These are phyloP conservation scores for Baccha elongata DNA, from an alignment of 2,888 invertebrate genomes.

Conservation along the genomic window DNA sequence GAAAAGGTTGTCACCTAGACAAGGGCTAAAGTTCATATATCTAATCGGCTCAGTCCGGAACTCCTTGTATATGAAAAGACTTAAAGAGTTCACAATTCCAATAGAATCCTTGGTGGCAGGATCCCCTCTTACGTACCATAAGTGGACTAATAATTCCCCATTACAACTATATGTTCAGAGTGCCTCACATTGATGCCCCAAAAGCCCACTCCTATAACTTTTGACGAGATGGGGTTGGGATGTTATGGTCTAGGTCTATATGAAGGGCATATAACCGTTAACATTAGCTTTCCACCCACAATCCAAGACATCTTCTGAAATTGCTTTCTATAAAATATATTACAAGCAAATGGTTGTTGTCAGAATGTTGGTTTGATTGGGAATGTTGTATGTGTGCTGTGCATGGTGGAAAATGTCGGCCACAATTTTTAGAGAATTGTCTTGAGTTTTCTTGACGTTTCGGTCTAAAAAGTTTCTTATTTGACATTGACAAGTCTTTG, in stretches of 20 bases:
- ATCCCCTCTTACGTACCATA: slow-evolving; percentile 37
- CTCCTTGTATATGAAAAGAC: slow-evolving; percentile 18
- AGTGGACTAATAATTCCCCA: slow-evolving; percentile 68
- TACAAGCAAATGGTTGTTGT: slow-evolving; percentile 2
- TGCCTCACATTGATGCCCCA: slow-evolving; percentile 28
- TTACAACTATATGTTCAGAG: slow-evolving; percentile 35
- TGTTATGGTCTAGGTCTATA: slow-evolving; percentile 14
- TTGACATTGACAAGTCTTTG: slow-evolving; percentile 54
- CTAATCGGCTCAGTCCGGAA: slow-evolving; percentile 50
- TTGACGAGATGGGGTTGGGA: not conserved
- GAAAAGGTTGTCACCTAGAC: not conserved
- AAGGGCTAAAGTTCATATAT: slow-evolving; percentile 49
- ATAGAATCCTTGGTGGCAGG: not conserved
- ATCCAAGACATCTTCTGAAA: slow-evolving; percentile 33
- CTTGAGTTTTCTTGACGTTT: slow-evolving; percentile 50
- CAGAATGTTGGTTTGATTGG: not conserved
- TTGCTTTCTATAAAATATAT: slow-evolving; percentile 40
- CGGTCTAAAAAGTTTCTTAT: slow-evolving; percentile 52
- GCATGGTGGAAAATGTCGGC: slow-evolving; percentile 22
- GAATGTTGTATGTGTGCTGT: not conserved
- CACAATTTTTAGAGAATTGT: slow-evolving; percentile 54
- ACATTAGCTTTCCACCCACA: slow-evolving; percentile 24
- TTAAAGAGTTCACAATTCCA: not conserved
- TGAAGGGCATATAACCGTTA: slow-evolving; percentile 11
- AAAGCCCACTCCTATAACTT: slow-evolving; percentile 11